Evolutionary conservation across 2,888 invertebrate genomes (phyloP).

Genomic region (Fragum sueziense): DNA sequence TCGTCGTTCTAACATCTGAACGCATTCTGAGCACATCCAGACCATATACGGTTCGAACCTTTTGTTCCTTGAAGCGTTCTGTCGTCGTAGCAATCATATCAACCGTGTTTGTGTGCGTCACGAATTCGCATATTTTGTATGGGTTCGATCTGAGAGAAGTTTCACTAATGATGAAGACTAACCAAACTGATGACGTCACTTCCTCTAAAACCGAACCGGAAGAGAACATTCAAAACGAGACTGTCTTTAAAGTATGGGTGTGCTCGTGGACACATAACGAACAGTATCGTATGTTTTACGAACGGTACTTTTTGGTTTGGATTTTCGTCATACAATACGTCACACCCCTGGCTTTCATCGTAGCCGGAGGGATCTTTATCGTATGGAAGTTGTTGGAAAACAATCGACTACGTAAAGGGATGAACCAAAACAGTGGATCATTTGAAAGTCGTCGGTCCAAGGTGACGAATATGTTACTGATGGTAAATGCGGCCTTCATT

Average conservation of each 20-base stretch:
- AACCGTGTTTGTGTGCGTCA: background rate
- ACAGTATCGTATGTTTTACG: background rate
- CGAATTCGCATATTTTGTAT: background rate
- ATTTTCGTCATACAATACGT: background rate
- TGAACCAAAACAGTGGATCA: background rate
- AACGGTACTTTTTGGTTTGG: background rate
- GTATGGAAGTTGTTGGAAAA: background rate
- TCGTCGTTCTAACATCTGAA: background rate
- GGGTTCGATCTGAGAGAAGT: conserved; percentile 2
- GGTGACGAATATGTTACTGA: conserved; percentile 3
- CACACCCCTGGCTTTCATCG: background rate
- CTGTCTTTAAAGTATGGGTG: background rate
- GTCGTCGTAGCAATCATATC: background rate
- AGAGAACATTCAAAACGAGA: background rate
- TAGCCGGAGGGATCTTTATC: background rate
- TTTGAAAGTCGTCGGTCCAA: background rate
- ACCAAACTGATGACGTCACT: background rate
- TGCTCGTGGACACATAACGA: background rate
- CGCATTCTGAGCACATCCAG: conserved; percentile 11
- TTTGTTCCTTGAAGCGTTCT: background rate
- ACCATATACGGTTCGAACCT: conserved; percentile 10
- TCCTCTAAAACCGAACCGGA: background rate
- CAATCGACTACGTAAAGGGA: background rate
- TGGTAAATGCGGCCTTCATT: conserved; percentile 1
- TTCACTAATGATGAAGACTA: background rate